These are phyloP conservation scores for Brachionus manjavacas DNA, from an alignment of 1,140 invertebrate genomes.

Conservation along the genomic window DNA sequence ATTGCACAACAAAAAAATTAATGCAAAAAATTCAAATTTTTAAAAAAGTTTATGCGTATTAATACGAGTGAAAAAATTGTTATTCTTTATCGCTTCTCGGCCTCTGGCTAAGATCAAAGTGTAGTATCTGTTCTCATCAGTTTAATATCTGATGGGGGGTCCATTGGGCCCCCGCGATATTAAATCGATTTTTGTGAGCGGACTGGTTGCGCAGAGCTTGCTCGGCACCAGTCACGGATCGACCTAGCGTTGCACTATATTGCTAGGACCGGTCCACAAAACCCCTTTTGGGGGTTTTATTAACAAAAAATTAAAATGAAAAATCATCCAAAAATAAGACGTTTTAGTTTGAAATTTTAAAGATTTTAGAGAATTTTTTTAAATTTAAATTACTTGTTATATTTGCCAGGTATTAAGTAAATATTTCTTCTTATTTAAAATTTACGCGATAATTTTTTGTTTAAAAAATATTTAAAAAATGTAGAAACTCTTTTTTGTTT, in stretches of 20 bases:
- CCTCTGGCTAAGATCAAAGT: constrained; percentile 41
- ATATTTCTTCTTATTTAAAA: no score
- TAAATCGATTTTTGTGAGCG: constrained; percentile 39
- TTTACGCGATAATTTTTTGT: no score
- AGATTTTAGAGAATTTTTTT: no score
- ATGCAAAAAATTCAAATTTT: background rate
- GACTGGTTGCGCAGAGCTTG: constrained; percentile 41
- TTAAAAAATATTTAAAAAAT: no score
- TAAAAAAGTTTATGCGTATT: background rate
- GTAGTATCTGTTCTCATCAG: constrained; percentile 41
- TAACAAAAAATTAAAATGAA: background rate
- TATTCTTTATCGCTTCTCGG: constrained; percentile 26
- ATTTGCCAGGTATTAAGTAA: no score
- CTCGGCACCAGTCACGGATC: constrained; percentile 40
- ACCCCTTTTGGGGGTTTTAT: background rate
- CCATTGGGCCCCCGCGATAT: constrained; percentile 38
- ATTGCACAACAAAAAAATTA: background rate
- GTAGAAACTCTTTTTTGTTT: no score
- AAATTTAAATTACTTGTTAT: no score
- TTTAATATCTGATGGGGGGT: constrained; percentile 41
- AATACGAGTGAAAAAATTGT: background rate
- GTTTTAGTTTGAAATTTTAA: no score
- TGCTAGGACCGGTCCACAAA: constrained; percentile 36
- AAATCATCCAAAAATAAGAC: no score
- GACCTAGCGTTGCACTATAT: constrained; percentile 14